These are phyloP conservation scores for Seira sanloemensis DNA, from an alignment of 2,888 invertebrate genomes.

Conservation along the genomic window DNA sequence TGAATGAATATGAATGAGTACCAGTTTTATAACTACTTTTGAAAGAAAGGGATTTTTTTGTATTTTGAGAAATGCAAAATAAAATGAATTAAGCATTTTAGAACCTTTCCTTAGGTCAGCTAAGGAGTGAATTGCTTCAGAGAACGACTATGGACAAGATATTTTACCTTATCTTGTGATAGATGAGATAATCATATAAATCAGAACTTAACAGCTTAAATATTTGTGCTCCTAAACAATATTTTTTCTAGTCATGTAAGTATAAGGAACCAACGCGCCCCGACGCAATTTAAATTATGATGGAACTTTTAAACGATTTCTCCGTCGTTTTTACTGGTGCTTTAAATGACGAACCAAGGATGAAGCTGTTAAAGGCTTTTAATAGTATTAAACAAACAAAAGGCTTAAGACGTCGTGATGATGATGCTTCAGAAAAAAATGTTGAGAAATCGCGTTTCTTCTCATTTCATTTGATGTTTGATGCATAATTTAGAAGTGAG, in stretches of 20 bases:
- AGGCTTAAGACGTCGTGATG: conserved; percentile 21
- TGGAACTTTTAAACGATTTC: conserved; percentile 53
- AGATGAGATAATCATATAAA: too few species aligned
- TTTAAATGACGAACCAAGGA: conserved; percentile 21
- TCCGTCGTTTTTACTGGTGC: conserved; percentile 28
- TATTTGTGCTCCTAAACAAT: too few species aligned
- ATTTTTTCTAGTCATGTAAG: too few species aligned
- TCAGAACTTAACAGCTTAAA: too few species aligned
- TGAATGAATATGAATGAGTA: not conserved
- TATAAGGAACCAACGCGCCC: too few species aligned
- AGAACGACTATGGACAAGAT: too few species aligned
- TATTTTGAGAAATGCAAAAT: too few species aligned
- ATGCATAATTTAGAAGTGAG: conserved; percentile 7
- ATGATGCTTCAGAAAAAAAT: conserved; percentile 37
- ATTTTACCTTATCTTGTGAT: too few species aligned
- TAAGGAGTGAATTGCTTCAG: too few species aligned
- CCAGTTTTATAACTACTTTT: conserved; percentile 5
- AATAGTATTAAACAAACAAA: conserved; percentile 35
- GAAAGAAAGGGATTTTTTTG: not conserved
- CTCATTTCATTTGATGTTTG: conserved; percentile 28
- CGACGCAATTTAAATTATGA: too few species aligned
- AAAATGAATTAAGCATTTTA: too few species aligned
- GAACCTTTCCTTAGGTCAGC: too few species aligned
- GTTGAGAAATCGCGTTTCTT: conserved; percentile 57
- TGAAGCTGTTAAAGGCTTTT: conserved; percentile 4